Evolutionary conservation across 2,797 vertebrate species (phyloP), one percentile per base, ranked within the genome.

Genomic region (Cyclura pinguis): DNA sequence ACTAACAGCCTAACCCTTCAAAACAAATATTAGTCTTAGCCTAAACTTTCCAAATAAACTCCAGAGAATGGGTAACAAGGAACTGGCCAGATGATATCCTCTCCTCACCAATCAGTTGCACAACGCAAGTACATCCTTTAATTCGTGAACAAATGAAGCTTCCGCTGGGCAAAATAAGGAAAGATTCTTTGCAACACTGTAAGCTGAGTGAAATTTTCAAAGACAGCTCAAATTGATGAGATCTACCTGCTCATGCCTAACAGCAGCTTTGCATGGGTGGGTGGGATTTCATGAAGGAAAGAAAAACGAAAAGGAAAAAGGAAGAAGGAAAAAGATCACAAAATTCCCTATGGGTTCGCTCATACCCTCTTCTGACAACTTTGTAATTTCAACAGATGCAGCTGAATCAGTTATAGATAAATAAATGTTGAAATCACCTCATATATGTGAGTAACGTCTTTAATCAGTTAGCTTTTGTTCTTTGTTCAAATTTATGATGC

Each of bases 1-100:
- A 55, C 7, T 16, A 27, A 73, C n/a, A 90, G 9, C 89, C 91
- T 85, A 87, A 93, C 77, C 80, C 50, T 47, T 59, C 77, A 88
- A 47, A 91, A 85, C 0, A 22, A 77, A 69, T 32, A 57, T 69
- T 73, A 87, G 85, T 93, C 88, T 88, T 0, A 10, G 50, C 87
- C 92, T 85, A 87, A 94, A 80, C 81, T 47, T 59, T 62, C 76
- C 86, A 42, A 92, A 86, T 0, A n/a, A 74, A 72, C 38, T 81
- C 57, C 85, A 90, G 3, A 50, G 84, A 94, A 94, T 81, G 95
- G 0, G 8, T 3, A 27, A 55, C n/a, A 81, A 0, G 0, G 20
- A 32, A 85, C 69, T 77, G 35, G 10, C 47, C 32, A 50, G 90
- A 90, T 0, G 0, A 84, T 50, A 0, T 0, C 88, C 57, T 29